These are phyloP conservation scores for Poeciliopsis turneri DNA, from an alignment of 2,797 vertebrate species.

Conservation along the genomic window DNA sequence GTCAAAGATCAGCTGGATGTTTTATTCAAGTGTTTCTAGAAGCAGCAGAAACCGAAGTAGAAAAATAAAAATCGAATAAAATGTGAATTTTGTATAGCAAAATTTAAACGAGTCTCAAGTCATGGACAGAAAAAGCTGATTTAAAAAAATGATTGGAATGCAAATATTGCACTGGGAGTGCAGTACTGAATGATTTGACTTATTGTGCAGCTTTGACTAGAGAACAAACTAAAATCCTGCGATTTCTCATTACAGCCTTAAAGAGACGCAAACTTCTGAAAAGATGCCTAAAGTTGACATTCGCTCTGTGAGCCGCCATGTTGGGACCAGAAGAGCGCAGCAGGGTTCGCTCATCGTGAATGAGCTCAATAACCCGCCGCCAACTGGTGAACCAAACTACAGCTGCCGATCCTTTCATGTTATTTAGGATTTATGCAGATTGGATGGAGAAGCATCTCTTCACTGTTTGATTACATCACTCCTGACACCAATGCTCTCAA, in stretches of 20 bases:
- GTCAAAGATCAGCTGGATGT: too few relatives aligned
- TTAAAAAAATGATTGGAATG: not conserved
- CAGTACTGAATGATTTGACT: not conserved
- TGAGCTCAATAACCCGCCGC: conserved; percentile 53
- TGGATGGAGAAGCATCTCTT: conserved; percentile 30
- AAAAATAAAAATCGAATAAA: too few relatives aligned
- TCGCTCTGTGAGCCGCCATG: not conserved
- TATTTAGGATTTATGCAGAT: conserved; percentile 46
- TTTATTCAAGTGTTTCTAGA: too few relatives aligned
- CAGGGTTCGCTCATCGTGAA: conserved; percentile 63
- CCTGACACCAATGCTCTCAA: not conserved
- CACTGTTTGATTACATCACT: conserved; percentile 38
- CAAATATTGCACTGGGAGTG: not conserved
- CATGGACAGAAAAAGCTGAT: not conserved
- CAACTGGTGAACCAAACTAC: conserved; percentile 29
- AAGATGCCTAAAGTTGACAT: conserved; percentile 21
- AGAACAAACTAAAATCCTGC: not conserved
- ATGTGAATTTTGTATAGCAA: too few relatives aligned
- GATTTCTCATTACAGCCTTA: not conserved
- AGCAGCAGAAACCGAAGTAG: too few relatives aligned
- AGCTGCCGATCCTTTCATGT: conserved; percentile 51
- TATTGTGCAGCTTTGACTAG: not conserved
- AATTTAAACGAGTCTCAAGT: too few relatives aligned
- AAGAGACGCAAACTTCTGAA: not conserved
- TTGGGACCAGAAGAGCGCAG: conserved; percentile 39